These are phyloP conservation scores for Athene cunicularia DNA, from an alignment of 2,113 vertebrate genomes.

Conservation along the genomic window DNA sequence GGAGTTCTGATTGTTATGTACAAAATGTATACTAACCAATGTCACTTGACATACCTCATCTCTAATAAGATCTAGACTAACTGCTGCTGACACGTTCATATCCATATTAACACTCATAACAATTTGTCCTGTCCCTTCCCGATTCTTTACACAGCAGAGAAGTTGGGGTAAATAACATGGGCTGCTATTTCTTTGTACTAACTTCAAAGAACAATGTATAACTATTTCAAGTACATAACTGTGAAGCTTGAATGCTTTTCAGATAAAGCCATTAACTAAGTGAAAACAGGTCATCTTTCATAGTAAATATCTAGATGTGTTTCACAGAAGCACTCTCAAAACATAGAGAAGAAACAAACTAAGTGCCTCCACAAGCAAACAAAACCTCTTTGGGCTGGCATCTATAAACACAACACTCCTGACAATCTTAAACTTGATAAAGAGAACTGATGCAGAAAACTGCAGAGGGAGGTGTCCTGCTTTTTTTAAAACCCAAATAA, in stretches of 20 bases:
- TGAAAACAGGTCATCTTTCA: neutral
- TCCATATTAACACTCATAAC: neutral
- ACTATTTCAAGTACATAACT: neutral
- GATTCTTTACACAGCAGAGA: neutral
- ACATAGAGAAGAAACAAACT: neutral
- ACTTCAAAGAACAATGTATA: neutral
- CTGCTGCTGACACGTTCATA: neutral
- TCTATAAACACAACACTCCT: neutral
- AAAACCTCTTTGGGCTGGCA: neutral
- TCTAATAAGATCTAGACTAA: neutral
- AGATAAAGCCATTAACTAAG: neutral
- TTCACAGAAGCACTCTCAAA: neutral
- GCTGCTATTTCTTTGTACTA: rapidly evolving
- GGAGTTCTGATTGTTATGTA: rapidly evolving
- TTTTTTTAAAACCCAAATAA: neutral
- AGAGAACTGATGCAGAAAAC: neutral
- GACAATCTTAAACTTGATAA: neutral
- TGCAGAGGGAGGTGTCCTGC: neutral
- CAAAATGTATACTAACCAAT: rapidly evolving
- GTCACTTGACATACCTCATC: no score
- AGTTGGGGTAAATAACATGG: neutral
- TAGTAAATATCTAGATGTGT: neutral
- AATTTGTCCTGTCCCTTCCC: neutral
- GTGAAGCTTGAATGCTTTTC: neutral
- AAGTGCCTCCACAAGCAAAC: neutral